Evolutionary conservation across 1,140 invertebrate species (phyloP).

Genomic region (Aphis gossypii): DNA sequence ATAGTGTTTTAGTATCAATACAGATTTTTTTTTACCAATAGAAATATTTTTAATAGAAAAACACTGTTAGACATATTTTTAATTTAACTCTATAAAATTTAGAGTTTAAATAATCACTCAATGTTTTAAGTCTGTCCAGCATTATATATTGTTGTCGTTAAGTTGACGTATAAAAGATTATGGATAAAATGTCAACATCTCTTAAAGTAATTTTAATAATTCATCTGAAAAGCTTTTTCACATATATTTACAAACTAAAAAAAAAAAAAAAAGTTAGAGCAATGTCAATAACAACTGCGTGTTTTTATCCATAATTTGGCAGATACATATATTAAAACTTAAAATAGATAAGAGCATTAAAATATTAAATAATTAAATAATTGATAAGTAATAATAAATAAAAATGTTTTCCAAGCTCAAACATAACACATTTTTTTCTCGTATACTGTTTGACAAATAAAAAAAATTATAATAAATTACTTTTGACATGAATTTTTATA

Average conservation of each 20-base stretch:
- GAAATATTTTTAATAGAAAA: background rate
- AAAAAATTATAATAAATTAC: background rate
- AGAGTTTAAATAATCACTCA: constrained; percentile 8
- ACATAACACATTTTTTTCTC: background rate
- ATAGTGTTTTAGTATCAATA: background rate
- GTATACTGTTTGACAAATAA: background rate
- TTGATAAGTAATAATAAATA: background rate
- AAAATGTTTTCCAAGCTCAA: background rate
- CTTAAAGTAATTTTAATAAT: constrained; percentile 35
- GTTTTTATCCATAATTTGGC: background rate
- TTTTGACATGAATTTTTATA: background rate
- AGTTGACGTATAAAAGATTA: constrained; percentile 32
- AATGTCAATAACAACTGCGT: background rate
- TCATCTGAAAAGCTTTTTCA: background rate
- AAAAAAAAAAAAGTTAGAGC: background rate
- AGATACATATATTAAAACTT: background rate
- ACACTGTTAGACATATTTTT: background rate
- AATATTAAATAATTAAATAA: constrained; percentile 18
- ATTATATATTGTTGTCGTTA: background rate
- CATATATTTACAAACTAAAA: background rate
- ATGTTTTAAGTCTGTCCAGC: background rate
- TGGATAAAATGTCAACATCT: constrained; percentile 20
- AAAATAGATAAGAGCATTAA: background rate
- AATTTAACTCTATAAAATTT: background rate
- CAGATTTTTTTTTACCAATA: background rate